These are phyloP conservation scores for Eristalis tenax DNA, from an alignment of 2,888 invertebrate species.

Conservation along the genomic window DNA sequence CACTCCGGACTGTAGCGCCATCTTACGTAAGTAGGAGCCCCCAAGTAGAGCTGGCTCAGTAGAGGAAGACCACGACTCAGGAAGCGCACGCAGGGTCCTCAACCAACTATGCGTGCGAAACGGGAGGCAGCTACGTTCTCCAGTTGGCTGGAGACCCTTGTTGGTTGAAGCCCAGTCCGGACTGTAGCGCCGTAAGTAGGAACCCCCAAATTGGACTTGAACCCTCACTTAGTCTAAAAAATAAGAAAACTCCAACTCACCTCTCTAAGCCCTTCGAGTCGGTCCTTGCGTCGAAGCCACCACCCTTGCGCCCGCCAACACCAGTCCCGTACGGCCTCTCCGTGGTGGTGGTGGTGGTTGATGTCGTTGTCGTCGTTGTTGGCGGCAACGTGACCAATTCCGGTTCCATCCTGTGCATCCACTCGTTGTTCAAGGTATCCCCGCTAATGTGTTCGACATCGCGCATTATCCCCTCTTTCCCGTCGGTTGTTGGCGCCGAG, in stretches of 20 bases:
- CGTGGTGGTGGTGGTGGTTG: conserved; percentile 49
- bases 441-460: conserved; percentile 65
- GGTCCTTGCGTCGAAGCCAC: conserved; percentile 47
- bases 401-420: conserved; percentile 59
- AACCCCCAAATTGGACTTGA: too few relatives aligned
- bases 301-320: conserved; percentile 34
- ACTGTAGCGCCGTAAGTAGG: too few relatives aligned
- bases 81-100: too few relatives aligned
- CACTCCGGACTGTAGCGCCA: too few relatives aligned
- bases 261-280: conserved; percentile 61
- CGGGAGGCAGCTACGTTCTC: too few relatives aligned
- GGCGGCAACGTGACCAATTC: conserved; percentile 61
- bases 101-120: too few relatives aligned
- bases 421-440: conserved; percentile 58
- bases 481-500: conserved; percentile 38
- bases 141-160: too few relatives aligned
- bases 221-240: not conserved
- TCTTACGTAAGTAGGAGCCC: too few relatives aligned
- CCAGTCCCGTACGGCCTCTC: conserved; percentile 56
- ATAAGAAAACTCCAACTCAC: conserved; percentile 20
- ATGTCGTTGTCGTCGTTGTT: conserved; percentile 42
- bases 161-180: too few relatives aligned
- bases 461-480: conserved; percentile 70
- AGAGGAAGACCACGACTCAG: too few relatives aligned
- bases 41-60: too few relatives aligned